Conservation (phyloP, 2,888 invertebrate genomes). For the Sinopyrophorus schimmeli region DNA sequence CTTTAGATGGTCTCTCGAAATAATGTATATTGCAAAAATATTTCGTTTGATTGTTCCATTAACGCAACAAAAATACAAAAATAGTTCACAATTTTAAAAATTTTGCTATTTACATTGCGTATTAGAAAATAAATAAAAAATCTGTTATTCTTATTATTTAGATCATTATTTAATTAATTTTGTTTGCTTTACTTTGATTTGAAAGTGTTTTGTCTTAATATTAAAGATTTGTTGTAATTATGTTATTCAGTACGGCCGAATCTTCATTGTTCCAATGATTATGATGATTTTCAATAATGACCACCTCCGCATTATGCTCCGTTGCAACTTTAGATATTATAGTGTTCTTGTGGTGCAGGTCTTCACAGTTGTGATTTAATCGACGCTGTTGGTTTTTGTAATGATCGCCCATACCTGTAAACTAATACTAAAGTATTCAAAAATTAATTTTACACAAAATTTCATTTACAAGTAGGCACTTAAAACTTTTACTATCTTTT, state of each 20-base stretch:
- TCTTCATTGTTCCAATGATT: not conserved
- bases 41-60: too few relatives aligned
- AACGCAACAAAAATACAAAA: too few relatives aligned
- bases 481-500: not conserved
- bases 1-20: too few relatives aligned
- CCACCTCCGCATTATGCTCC: not conserved
- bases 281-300: not conserved
- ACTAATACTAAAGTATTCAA: conserved; percentile 9
- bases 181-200: not conserved
- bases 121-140: too few relatives aligned
- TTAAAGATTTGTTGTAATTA: not conserved
- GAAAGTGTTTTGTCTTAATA: not conserved
- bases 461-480: not conserved
- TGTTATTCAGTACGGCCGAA: not conserved
- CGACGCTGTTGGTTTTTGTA: conserved; percentile 9
- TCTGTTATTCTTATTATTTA: too few relatives aligned
- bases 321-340: conserved; percentile 6
- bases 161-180: too few relatives aligned
- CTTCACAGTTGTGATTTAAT: conserved; percentile 13
- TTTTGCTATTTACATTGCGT: too few relatives aligned
- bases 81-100: too few relatives aligned
- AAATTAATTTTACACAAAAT: not conserved
- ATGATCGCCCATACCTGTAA: conserved; percentile 18
- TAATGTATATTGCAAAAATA: too few relatives aligned
- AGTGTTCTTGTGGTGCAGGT: not conserved